Percentiles rank a stretch among this genome's conserved stretches.
Conservation (phyloP, 2,888 invertebrate genomes). For the Neoaliturus tenellus region DNA sequence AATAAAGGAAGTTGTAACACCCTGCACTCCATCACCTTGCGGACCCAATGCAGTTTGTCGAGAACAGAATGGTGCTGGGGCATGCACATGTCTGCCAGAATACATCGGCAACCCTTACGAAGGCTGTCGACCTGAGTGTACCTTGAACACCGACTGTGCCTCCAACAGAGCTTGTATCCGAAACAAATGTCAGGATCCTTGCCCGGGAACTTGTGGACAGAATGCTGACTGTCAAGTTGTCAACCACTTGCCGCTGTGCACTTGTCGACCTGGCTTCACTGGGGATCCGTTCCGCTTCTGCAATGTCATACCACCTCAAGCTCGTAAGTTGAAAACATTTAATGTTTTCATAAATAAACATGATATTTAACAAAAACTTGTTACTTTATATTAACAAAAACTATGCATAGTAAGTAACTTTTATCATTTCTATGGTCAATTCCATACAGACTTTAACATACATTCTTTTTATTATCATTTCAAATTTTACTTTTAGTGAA, state of each 20-base stretch:
- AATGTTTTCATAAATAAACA: no score
- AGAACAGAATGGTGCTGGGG: conserved; percentile 80
- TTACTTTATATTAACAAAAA: no score
- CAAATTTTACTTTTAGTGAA: no score
- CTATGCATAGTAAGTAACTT: no score
- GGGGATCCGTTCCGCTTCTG: conserved; percentile 73
- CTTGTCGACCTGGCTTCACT: conserved; percentile 72
- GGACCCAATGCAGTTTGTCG: conserved; percentile 74
- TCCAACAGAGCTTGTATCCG: conserved; percentile 72
- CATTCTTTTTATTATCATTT: no score
- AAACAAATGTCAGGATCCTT: conserved; percentile 74
- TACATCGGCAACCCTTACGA: conserved; percentile 82
- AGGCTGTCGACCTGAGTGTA: conserved; percentile 76
- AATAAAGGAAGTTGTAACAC: conserved; percentile 75
- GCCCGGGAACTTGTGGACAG: conserved; percentile 74
- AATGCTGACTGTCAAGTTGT: conserved; percentile 75
- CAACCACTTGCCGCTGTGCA: conserved; percentile 75
- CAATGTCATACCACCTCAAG: conserved; percentile 65
- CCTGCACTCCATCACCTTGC: conserved; percentile 74
- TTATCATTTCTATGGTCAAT: no score
- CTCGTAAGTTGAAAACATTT: conserved; percentile 18
- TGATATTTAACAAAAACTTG: no score
- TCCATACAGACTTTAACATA: no score
- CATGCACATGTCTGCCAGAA: conserved; percentile 82
- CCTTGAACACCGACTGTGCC: conserved; percentile 72